phyloP scores from a whole-genome alignment of 2,797 vertebrate genomes.

The Calcarius lapponicus region DNA sequence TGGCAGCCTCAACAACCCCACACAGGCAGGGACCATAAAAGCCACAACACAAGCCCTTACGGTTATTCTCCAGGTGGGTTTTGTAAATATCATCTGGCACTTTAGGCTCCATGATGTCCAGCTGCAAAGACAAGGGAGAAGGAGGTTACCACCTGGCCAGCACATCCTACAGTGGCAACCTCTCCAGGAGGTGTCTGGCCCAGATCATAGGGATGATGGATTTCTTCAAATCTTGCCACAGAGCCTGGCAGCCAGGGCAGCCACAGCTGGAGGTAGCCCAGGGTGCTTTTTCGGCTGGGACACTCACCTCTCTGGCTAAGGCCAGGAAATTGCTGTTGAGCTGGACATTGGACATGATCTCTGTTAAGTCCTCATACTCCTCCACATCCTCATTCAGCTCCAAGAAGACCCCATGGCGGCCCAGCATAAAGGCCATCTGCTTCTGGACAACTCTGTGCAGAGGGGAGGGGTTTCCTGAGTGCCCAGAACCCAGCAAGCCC shows the following conservation, averaged over 20 bases:
- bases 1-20: not conserved
- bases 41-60: conserved; percentile 76
- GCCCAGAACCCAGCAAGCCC: not conserved
- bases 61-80: conserved; percentile 98
- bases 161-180: not conserved
- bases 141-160: not conserved
- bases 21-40: not conserved
- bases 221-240: not conserved
- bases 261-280: not conserved
- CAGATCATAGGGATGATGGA: not conserved
- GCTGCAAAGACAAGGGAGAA: conserved; percentile 71
- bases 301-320: conserved; percentile 91
- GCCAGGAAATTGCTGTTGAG: conserved; percentile 98
- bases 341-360: conserved; percentile 99
- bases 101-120: conserved; percentile 99
- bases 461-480: not conserved
- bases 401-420: conserved; percentile 95
- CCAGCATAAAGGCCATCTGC: conserved; percentile 98
- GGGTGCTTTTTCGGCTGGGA: not conserved
- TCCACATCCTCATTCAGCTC: conserved; percentile 98
- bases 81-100: conserved; percentile 99
- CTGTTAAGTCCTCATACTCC: conserved; percentile 95
- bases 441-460: conserved; percentile 91
- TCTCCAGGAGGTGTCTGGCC: not conserved
- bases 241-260: not conserved